Conservation (phyloP, 1,140 invertebrate genomes). For the Drosophila sproati region DNA sequence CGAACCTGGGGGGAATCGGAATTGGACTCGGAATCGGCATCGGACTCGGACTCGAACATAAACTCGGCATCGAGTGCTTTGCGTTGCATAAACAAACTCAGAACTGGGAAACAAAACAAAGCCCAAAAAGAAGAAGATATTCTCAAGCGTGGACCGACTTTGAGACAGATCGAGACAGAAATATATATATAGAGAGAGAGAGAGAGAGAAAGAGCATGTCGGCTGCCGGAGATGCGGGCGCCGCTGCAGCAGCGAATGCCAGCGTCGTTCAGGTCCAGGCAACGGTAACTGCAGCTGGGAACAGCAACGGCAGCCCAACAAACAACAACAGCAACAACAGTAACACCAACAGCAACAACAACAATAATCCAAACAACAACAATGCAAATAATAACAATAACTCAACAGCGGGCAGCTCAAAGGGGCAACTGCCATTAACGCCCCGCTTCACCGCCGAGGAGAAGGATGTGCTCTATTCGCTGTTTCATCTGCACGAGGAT, state of each 20-base stretch:
- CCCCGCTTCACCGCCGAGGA: constrained; percentile 82
- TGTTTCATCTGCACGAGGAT: constrained; percentile 80
- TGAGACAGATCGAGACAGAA: neutral
- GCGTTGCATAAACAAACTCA: constrained; percentile 36
- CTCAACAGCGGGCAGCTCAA: constrained; percentile 36
- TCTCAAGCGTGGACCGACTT: neutral
- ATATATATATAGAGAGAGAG: no score
- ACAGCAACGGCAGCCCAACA: constrained; percentile 11
- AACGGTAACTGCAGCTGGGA: constrained; percentile 34
- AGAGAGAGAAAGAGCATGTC: constrained; percentile 27
- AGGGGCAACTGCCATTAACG: constrained; percentile 67
- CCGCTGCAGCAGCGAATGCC: constrained; percentile 35
- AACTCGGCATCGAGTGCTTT: constrained; percentile 22
- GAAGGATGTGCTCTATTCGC: constrained; percentile 76
- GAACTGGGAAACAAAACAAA: constrained; percentile 22
- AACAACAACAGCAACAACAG: neutral
- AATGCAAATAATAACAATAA: constrained; percentile 32
- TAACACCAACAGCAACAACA: constrained; percentile 2
- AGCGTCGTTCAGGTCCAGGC: constrained; percentile 39
- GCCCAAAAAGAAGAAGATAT: neutral
- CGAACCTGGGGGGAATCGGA: constrained; percentile 5
- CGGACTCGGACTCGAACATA: constrained; percentile 5
- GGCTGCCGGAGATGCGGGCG: constrained; percentile 43
- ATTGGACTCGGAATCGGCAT: constrained; percentile 15
- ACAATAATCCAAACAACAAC: constrained; percentile 33